Evolutionary conservation across 2,888 invertebrate genomes (phyloP), one percentile per base, ranked within the genome.

Genomic region (Choreutis nemorana): DNA sequence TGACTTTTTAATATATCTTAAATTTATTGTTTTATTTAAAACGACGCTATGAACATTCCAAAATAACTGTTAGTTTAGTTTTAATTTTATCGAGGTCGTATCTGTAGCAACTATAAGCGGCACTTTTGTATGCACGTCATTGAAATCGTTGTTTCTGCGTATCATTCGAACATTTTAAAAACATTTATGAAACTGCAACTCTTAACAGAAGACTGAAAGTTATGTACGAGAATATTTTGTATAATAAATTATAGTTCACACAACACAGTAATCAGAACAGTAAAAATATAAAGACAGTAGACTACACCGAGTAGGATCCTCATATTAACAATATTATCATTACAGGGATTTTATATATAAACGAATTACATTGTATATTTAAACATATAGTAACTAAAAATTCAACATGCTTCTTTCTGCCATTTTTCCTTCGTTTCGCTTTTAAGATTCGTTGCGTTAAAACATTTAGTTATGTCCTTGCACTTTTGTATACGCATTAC

Each of bases 331-430:
- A 75, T 78, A 78, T 73, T 71, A 64, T 73, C 65, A 70, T 73
- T 77, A 78, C 78, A 78, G 78, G 78, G 78, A 78, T 78, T 78
- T 78, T 75, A 73, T 73, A 75, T 75, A 68, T 68, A 62, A 72
- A 73, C 55, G 54, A 65, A 66, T 67, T 61, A 64, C 62, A 61
- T 57, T 70, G 61, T 67, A 66, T 70, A 59, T 65, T 61, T 65
- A 59, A n/a, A n/a, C n/a, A n/a, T n/a, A n/a, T n/a, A n/a, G n/a
- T n/a, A n/a, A n/a, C n/a, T n/a, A n/a, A n/a, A n/a, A n/a, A n/a
- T n/a, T n/a, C n/a, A n/a, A n/a, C n/a, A n/a, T n/a, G n/a, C n/a
- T n/a, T n/a, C n/a, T n/a, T n/a, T n/a, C n/a, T n/a, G n/a, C n/a
- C n/a, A n/a, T n/a, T n/a, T n/a, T n/a, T n/a, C n/a, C n/a, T n/a